phyloP scores from a whole-genome alignment of 2,797 vertebrate genomes.

The Oreortyx pictus region DNA sequence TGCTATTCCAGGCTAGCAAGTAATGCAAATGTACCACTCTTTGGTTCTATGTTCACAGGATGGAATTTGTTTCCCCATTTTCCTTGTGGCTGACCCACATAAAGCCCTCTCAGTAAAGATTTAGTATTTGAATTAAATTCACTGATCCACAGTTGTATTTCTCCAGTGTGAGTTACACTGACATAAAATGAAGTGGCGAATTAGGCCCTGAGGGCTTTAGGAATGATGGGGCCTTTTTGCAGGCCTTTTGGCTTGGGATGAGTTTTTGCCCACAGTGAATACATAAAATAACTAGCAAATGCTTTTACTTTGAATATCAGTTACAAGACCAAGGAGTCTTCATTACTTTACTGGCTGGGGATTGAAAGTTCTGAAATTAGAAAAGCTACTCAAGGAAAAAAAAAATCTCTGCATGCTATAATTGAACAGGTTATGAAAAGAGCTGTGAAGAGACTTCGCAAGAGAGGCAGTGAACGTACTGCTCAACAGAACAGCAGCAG shows the following conservation, averaged over 20 bases:
- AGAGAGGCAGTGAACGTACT: constrained; percentile 26
- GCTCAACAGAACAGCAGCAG: constrained; percentile 61
- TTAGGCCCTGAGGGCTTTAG: constrained; percentile 48
- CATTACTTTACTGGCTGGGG: constrained; percentile 50
- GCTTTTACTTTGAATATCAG: constrained; percentile 58
- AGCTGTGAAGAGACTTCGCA: constrained; percentile 60
- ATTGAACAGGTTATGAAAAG: constrained; percentile 66
- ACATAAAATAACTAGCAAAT: constrained; percentile 67
- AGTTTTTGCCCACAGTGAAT: constrained; percentile 55
- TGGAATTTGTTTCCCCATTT: constrained; percentile 14
- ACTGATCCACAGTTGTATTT: constrained; percentile 34
- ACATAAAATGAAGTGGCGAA: constrained; percentile 52
- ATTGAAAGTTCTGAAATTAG: constrained; percentile 58
- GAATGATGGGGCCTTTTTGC: constrained; percentile 46
- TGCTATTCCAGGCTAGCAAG: not conserved
- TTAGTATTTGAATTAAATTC: constrained; percentile 58
- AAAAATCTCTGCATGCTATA: constrained; percentile 36
- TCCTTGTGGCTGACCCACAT: constrained; percentile 57
- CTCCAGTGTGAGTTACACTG: constrained; percentile 51
- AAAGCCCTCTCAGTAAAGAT: constrained; percentile 49
- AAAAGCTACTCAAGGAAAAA: constrained; percentile 47
- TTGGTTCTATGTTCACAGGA: not conserved
- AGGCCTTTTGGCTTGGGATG: constrained; percentile 42
- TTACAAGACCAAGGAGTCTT: constrained; percentile 46
- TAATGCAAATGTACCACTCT: not conserved